Evolutionary conservation across 2,888 invertebrate species (phyloP).

Genomic region (Plemyria rubiginata): DNA sequence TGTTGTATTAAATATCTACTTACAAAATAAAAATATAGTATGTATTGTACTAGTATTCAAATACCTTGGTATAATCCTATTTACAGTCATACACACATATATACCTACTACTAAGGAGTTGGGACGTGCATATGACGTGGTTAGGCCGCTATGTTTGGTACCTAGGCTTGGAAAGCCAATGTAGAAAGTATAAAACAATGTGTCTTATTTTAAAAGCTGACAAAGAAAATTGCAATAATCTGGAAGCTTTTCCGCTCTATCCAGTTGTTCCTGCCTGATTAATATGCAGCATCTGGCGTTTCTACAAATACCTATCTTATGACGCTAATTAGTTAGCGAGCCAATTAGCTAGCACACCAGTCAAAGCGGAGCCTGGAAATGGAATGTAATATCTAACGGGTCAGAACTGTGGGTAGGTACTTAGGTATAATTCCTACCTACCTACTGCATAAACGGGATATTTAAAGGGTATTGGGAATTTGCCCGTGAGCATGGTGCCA

Average conservation of each 20-base stretch:
- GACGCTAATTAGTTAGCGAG: slow-evolving; percentile 28
- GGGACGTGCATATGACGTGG: too few relatives aligned
- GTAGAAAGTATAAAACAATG: background rate
- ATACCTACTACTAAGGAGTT: too few relatives aligned
- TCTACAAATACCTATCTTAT: slow-evolving; percentile 21
- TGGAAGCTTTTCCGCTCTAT: slow-evolving; percentile 8
- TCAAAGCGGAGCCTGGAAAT: slow-evolving; percentile 13
- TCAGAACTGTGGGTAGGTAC: background rate
- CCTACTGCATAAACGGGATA: background rate
- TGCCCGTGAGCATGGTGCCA: too few relatives aligned
- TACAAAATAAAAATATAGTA: too few relatives aligned
- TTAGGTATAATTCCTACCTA: background rate
- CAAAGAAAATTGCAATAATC: slow-evolving; percentile 18
- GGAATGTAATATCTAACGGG: slow-evolving; percentile 13
- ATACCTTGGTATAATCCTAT: too few relatives aligned
- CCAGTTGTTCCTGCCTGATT: slow-evolving; percentile 14
- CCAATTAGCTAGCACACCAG: slow-evolving; percentile 20
- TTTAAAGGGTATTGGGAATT: too few relatives aligned
- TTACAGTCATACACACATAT: too few relatives aligned
- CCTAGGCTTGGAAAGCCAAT: too few relatives aligned
- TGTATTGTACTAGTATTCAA: too few relatives aligned
- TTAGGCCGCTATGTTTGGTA: too few relatives aligned
- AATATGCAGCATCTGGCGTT: slow-evolving; percentile 27
- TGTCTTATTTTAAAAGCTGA: background rate
- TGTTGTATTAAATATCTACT: too few relatives aligned